Conservation (phyloP, 2,797 vertebrate species). For the Phoxinus dragarum region DNA sequence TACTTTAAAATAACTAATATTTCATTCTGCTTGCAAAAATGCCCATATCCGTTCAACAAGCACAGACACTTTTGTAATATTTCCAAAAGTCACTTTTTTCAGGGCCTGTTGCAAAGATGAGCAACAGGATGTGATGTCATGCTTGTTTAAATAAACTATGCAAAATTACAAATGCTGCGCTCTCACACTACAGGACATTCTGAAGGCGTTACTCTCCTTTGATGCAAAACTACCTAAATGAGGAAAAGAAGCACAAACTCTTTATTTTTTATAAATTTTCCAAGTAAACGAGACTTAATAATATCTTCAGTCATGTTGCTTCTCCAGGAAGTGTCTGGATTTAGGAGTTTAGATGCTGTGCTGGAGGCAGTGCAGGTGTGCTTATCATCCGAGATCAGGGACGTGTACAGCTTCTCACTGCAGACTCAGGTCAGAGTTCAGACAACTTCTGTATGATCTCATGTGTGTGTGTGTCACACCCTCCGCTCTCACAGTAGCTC, state of each 20-base stretch:
- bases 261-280: rapidly evolving
- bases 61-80: background rate
- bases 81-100: background rate
- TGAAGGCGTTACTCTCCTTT: background rate
- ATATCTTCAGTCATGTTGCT: background rate
- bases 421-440: conserved; percentile 1
- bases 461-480: background rate
- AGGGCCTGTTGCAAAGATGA: background rate
- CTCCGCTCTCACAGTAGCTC: background rate
- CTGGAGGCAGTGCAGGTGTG: background rate
- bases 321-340: background rate
- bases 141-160: background rate
- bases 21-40: background rate
- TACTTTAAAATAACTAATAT: background rate
- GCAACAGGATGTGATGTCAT: conserved; percentile 6
- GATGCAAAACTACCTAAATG: background rate
- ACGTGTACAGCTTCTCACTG: background rate
- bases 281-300: background rate
- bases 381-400: too few species aligned
- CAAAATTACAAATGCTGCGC: background rate
- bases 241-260: background rate
- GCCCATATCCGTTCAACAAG: background rate
- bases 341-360: background rate
- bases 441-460: background rate
- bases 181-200: background rate